A percentile compares a stretch with the other conserved stretches of the same genome.
Evolutionary conservation across 2,113 vertebrate genomes (phyloP).

Genomic region (Ivindomyrus marchei): DNA sequence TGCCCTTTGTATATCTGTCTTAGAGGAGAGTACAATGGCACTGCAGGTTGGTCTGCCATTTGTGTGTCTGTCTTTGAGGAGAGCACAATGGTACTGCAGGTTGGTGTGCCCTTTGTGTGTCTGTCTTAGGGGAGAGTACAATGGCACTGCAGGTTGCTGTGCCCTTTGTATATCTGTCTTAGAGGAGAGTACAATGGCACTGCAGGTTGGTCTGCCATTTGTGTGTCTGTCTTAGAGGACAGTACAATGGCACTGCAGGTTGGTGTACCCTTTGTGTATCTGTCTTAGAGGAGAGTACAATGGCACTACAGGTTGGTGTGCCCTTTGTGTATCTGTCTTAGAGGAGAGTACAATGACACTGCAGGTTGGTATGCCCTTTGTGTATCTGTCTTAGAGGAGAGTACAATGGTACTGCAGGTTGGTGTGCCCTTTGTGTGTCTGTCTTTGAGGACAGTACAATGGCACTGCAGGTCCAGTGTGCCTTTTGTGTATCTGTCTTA

Average conservation of each 20-base stretch:
- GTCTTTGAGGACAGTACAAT: not conserved
- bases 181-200: not conserved
- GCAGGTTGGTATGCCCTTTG: not conserved
- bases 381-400: not conserved
- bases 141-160: conserved; percentile 76
- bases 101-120: not conserved
- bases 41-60: not conserved
- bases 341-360: not conserved
- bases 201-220: not conserved
- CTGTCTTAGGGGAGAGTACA: not conserved
- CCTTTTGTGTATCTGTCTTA: no score
- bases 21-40: not conserved
- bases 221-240: not conserved
- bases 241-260: not conserved
- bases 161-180: not conserved
- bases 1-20: not conserved
- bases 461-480: not conserved
- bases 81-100: not conserved
- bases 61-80: not conserved
- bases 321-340: not conserved
- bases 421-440: not conserved
- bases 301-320: not conserved
- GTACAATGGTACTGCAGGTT: not conserved
- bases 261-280: not conserved
- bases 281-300: not conserved